Conservation (phyloP, 2,113 vertebrate species). For the Poeciliopsis retropinna region DNA sequence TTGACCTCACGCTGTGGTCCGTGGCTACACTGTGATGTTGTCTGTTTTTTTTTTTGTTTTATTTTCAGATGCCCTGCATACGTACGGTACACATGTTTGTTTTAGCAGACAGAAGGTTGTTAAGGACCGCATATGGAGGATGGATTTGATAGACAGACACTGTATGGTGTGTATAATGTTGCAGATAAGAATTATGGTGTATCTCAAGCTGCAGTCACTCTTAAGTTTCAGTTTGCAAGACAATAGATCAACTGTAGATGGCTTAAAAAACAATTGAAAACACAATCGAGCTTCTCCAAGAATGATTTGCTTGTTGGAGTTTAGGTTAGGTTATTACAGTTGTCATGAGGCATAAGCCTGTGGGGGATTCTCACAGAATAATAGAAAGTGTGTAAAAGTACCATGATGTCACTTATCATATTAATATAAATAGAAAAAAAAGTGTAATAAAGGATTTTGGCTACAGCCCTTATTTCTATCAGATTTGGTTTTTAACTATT, state of each 20-base stretch:
- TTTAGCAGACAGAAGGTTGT: constrained; percentile 73
- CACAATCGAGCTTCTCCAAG: constrained; percentile 57
- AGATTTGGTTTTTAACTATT: no score
- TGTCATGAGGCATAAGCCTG: background rate
- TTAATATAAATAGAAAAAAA: background rate
- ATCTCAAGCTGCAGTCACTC: constrained; percentile 64
- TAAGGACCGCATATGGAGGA: constrained; percentile 78
- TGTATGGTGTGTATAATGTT: constrained; percentile 58
- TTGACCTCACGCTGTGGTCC: constrained; percentile 84
- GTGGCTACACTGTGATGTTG: constrained; percentile 67
- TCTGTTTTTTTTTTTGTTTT: constrained; percentile 38
- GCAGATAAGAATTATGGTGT: constrained; percentile 62
- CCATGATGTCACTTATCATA: background rate
- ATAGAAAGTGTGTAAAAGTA: background rate
- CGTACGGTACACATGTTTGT: constrained; percentile 49
- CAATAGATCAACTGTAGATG: constrained; percentile 73
- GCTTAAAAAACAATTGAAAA: constrained; percentile 69
- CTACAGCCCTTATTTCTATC: no score
- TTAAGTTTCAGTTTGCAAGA: constrained; percentile 62
- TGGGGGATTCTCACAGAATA: background rate
- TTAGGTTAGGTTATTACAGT: constrained; percentile 41
- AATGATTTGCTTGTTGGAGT: constrained; percentile 48
- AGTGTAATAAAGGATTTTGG: background rate
- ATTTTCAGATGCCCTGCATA: constrained; percentile 49
- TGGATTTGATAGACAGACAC: constrained; percentile 75